phyloP scores from a whole-genome alignment of 2,888 invertebrate species.

The Alsophila aescularia region DNA sequence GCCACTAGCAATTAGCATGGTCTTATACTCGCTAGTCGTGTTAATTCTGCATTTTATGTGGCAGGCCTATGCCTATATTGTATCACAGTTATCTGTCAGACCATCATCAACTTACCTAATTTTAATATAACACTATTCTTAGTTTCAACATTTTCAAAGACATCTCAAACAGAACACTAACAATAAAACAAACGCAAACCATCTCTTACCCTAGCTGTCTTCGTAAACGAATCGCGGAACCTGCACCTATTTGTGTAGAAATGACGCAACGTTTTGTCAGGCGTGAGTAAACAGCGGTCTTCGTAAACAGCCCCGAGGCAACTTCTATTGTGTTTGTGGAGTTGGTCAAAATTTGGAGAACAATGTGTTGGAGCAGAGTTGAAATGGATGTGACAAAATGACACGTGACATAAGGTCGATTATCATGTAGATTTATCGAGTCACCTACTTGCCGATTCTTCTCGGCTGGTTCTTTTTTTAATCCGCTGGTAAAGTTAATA shows the following conservation, averaged over 20 bases:
- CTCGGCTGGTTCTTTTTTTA: too few relatives aligned
- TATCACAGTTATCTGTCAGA: neutral
- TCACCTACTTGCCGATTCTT: too few relatives aligned
- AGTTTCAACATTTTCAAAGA: slow-evolving; percentile 4
- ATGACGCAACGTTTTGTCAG: slow-evolving; percentile 59
- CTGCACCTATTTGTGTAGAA: slow-evolving; percentile 25
- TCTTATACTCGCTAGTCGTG: too few relatives aligned
- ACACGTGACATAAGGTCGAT: too few relatives aligned
- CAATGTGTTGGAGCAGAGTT: neutral
- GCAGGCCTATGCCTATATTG: too few relatives aligned
- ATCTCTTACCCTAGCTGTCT: slow-evolving; percentile 20
- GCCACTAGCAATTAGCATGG: too few relatives aligned
- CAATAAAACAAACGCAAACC: slow-evolving; percentile 18
- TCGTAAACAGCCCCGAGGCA: slow-evolving; percentile 63
- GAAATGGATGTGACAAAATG: slow-evolving; percentile 21
- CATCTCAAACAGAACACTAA: slow-evolving; percentile 15
- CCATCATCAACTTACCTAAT: slow-evolving; percentile 1
- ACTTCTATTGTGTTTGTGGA: slow-evolving; percentile 68
- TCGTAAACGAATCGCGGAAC: slow-evolving; percentile 36
- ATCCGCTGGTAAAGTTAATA: too few relatives aligned
- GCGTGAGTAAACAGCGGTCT: slow-evolving; percentile 57
- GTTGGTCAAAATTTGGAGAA: slow-evolving; percentile 31
- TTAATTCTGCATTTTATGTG: too few relatives aligned
- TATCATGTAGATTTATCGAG: too few relatives aligned
- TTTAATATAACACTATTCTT: slow-evolving; percentile 19